A percentile compares a stretch with the other conserved stretches of the same genome.
Evolutionary conservation across 2,888 invertebrate species (phyloP).

Genomic region (Gibbula magus): DNA sequence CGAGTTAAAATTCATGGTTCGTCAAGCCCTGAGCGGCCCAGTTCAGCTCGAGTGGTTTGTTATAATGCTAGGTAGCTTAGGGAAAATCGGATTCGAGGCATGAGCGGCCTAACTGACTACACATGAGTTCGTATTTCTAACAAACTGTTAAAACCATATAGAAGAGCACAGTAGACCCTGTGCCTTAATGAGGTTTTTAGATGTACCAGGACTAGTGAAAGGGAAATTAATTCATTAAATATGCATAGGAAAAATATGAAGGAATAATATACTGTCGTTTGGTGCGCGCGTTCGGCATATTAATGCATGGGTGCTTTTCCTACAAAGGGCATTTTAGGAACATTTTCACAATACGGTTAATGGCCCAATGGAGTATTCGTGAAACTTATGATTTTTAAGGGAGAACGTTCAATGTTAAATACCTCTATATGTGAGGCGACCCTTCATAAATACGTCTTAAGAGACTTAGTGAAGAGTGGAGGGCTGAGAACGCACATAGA

Average conservation of each 20-base stretch:
- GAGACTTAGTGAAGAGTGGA: no score
- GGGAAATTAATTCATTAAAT: neutral
- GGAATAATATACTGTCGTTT: conserved; percentile 1
- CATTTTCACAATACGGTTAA: no score
- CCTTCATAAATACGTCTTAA: no score
- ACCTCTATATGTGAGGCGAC: no score
- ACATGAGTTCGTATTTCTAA: neutral
- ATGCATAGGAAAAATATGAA: neutral
- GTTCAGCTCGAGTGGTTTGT: neutral
- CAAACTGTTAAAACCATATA: neutral
- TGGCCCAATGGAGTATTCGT: no score
- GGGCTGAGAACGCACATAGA: no score
- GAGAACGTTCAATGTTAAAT: no score
- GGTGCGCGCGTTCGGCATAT: neutral
- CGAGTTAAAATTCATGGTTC: neutral
- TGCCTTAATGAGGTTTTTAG: no score
- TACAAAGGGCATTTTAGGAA: neutral
- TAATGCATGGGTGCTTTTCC: neutral
- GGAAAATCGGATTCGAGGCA: neutral
- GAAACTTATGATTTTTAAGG: no score
- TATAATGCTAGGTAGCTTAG: neutral
- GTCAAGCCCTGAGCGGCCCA: neutral
- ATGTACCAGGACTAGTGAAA: neutral
- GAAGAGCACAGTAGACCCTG: neutral
- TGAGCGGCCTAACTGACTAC: neutral